Conservation (phyloP, 2,113 vertebrate species). For the Pampusana beccarii region DNA sequence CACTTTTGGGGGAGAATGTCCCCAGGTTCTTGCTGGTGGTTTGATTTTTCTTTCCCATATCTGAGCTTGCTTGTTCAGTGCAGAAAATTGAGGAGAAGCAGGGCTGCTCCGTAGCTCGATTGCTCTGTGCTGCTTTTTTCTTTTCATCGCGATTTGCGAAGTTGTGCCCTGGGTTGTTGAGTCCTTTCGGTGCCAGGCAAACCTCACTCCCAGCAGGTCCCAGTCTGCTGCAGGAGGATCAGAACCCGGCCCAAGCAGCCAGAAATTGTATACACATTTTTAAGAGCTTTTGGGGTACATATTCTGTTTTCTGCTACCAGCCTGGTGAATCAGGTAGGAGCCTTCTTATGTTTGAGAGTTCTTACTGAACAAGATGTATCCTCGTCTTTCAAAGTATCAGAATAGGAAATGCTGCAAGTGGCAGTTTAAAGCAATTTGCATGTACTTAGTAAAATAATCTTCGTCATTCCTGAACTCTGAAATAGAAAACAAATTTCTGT, state of each 20-base stretch:
- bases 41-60: not conserved
- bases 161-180: not conserved
- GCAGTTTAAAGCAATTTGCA: not conserved
- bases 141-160: not conserved
- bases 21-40: not conserved
- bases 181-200: not conserved
- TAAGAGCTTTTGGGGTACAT: not conserved
- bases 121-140: not conserved
- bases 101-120: not conserved
- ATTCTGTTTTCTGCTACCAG: not conserved
- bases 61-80: not conserved
- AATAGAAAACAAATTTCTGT: not conserved
- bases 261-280: not conserved
- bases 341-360: not conserved
- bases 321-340: not conserved
- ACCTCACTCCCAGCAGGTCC: rapidly evolving
- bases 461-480: not conserved
- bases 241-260: not conserved
- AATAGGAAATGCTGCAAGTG: not conserved
- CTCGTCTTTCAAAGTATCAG: not conserved
- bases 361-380: not conserved
- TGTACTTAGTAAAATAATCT: not conserved
- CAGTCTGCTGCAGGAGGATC: not conserved
- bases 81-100: not conserved
- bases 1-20: not conserved